Conservation (phyloP, 2,888 invertebrate genomes). For the Lithophane socia region DNA sequence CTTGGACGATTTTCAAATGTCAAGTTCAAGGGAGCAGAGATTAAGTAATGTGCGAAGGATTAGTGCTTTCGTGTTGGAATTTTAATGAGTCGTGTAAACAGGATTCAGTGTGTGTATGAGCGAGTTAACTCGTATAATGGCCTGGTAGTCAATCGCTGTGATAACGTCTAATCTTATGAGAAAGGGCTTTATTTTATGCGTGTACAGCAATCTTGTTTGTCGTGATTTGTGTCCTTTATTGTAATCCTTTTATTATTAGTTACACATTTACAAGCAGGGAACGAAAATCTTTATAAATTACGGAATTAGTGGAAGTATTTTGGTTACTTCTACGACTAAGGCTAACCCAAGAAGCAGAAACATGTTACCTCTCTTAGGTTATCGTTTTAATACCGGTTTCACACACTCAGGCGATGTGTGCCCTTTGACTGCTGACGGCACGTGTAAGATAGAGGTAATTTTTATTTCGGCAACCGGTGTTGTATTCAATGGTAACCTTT, state of each 20-base stretch:
- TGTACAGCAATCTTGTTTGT: constrained; percentile 34
- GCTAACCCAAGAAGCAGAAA: too few relatives aligned
- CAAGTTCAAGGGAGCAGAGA: constrained; percentile 52
- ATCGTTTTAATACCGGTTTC: too few relatives aligned
- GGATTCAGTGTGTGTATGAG: constrained; percentile 22
- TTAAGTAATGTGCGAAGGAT: constrained; percentile 33
- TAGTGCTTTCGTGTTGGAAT: constrained; percentile 47
- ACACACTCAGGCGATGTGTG: too few relatives aligned
- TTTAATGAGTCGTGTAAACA: constrained; percentile 50
- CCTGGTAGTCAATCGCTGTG: constrained; percentile 41
- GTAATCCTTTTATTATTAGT: constrained; percentile 11
- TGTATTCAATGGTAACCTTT: too few relatives aligned
- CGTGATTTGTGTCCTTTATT: constrained; percentile 6
- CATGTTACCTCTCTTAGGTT: too few relatives aligned
- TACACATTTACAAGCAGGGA: neutral
- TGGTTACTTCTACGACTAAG: too few relatives aligned
- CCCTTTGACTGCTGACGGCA: too few relatives aligned
- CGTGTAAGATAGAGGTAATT: too few relatives aligned
- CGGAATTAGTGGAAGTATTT: too few relatives aligned
- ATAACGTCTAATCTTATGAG: constrained; percentile 49
- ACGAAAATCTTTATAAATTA: too few relatives aligned
- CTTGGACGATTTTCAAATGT: constrained; percentile 43
- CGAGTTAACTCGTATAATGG: constrained; percentile 35
- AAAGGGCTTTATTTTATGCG: constrained; percentile 26
- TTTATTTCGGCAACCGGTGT: too few relatives aligned